A percentile compares a stretch with the other conserved stretches of the same genome.
Evolutionary conservation across 1,140 invertebrate species (phyloP).

Genomic region (Lasioglossum baleicum): DNA sequence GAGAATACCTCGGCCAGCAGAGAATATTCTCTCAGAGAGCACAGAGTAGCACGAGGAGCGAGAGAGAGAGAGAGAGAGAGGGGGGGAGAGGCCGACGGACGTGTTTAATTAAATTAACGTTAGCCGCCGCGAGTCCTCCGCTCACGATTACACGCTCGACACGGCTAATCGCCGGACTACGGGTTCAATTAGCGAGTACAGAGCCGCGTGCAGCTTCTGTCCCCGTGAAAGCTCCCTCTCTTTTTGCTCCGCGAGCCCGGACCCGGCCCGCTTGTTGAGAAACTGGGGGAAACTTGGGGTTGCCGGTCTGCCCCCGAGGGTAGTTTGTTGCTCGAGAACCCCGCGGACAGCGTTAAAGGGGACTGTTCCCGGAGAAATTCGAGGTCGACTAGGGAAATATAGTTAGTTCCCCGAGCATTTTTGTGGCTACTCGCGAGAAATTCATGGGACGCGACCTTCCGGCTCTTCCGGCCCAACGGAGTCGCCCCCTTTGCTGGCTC

Average conservation of each 20-base stretch:
- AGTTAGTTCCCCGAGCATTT: too few species aligned
- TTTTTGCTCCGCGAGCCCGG: neutral
- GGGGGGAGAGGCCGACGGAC: neutral
- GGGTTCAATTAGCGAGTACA: conserved; percentile 52
- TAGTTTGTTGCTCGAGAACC: neutral
- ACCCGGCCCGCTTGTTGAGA: neutral
- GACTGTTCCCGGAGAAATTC: too few species aligned
- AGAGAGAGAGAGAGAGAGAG: too few species aligned
- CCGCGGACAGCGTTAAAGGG: neutral
- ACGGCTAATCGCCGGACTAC: conserved; percentile 66
- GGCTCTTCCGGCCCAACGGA: too few species aligned
- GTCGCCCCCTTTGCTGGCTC: neutral
- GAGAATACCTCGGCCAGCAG: conserved; percentile 5
- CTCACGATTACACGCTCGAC: conserved; percentile 70
- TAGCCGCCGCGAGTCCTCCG: conserved; percentile 49
- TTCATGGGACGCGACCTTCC: too few species aligned
- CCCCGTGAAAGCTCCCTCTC: neutral
- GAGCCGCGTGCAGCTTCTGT: neutral
- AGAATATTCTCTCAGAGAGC: conserved; percentile 56
- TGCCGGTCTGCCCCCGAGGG: neutral
- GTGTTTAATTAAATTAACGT: conserved; percentile 75
- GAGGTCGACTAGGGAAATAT: too few species aligned
- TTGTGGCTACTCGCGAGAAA: too few species aligned
- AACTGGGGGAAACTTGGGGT: neutral
- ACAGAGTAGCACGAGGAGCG: neutral